A percentile compares a stretch with the other conserved stretches of the same genome.
phyloP scores from a whole-genome alignment of 2,113 vertebrate genomes.

The Carassius auratus region DNA sequence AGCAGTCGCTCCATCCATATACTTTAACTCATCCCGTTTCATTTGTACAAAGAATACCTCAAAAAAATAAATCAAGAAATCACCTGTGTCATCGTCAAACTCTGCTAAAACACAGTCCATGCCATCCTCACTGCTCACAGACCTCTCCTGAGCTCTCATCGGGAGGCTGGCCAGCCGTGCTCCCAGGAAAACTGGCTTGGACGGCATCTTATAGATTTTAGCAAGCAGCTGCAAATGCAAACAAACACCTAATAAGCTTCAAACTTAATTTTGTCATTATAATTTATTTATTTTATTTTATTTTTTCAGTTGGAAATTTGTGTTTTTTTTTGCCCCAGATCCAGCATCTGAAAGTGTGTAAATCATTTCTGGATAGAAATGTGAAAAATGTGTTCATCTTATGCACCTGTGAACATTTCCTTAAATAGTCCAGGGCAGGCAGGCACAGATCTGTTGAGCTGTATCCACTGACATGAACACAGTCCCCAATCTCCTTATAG shows the following conservation, averaged over 20 bases:
- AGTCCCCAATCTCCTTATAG: slow-evolving; percentile 91
- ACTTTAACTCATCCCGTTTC: not conserved
- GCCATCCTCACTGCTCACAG: slow-evolving; percentile 89
- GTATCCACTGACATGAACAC: slow-evolving; percentile 77
- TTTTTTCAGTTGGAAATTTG: not conserved
- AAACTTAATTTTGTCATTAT: not conserved
- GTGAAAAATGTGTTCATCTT: not conserved
- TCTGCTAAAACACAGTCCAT: slow-evolving; percentile 89
- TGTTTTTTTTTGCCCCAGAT: not conserved
- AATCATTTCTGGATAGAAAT: not conserved
- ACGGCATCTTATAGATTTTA: slow-evolving; percentile 98
- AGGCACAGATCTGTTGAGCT: slow-evolving; percentile 94
- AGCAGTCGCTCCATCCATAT: not conserved
- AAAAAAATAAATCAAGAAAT: not conserved
- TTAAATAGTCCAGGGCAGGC: slow-evolving; percentile 92
- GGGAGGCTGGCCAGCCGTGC: slow-evolving; percentile 87
- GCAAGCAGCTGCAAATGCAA: slow-evolving; percentile 82
- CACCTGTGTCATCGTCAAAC: slow-evolving; percentile 94
- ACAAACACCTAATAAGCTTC: not conserved
- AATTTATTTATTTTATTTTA: not conserved
- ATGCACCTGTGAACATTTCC: slow-evolving; percentile 91
- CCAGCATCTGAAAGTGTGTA: not conserved
- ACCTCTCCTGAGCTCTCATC: slow-evolving; percentile 82
- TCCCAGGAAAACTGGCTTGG: slow-evolving; percentile 91
- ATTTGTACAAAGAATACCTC: not conserved